These are phyloP conservation scores for Troglohyphantes excavatus DNA, from an alignment of 2,888 invertebrate genomes.

Conservation along the genomic window DNA sequence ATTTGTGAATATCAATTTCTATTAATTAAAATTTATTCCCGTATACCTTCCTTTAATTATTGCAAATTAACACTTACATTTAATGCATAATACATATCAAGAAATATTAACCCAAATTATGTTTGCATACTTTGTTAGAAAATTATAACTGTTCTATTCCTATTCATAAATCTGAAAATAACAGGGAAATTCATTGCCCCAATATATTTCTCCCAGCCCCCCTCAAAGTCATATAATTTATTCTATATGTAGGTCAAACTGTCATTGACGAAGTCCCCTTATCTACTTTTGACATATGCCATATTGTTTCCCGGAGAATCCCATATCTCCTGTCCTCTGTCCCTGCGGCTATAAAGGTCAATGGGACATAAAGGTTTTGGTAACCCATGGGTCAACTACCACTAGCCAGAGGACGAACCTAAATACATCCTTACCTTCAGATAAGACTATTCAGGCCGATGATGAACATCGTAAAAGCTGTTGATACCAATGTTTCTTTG, in stretches of 20 bases:
- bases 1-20: too few relatives aligned
- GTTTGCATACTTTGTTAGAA: too few relatives aligned
- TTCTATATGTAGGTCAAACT: background rate
- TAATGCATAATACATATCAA: too few relatives aligned
- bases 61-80: too few relatives aligned
- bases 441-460: constrained; percentile 46
- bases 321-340: constrained; percentile 19
- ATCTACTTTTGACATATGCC: constrained; percentile 22
- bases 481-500: constrained; percentile 9
- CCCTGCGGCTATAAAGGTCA: constrained; percentile 17
- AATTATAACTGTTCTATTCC: too few relatives aligned
- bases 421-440: constrained; percentile 49
- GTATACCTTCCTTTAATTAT: too few relatives aligned
- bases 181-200: too few relatives aligned
- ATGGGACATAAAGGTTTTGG: constrained; percentile 69
- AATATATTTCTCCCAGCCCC: too few relatives aligned
- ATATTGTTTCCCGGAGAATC: background rate
- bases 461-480: constrained; percentile 56
- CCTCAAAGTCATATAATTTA: too few relatives aligned
- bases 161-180: too few relatives aligned
- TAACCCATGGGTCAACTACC: constrained; percentile 70
- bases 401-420: constrained; percentile 35
- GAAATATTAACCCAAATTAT: too few relatives aligned
- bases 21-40: too few relatives aligned
- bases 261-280: background rate